Base-by-base conservation (phyloP, 2,797 vertebrate genomes). In the Hephaestus fuliginosus region DNA sequence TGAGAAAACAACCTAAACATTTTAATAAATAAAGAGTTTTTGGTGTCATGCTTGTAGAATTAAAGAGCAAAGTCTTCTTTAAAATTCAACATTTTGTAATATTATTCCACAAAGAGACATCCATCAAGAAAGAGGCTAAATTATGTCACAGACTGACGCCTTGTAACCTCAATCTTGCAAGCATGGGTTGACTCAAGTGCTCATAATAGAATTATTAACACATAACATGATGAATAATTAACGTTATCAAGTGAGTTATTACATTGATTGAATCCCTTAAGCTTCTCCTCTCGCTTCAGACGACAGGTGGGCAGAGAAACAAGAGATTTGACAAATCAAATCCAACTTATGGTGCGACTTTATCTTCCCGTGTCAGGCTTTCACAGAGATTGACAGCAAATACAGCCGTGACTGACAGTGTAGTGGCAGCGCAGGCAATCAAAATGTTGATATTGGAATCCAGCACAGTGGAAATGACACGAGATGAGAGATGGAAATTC, bases 371-470 rank as follows among this genome's bases (percentile, higher is more conserved):
- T 57, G 70, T 80, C 72, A 46, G 22, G 48, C 65, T 66, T 67
- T 75, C 33, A 44, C 65, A 25, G 48, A 58, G 74, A 78, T 0
- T 68, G 76, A 81, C 84, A 73, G 75, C 51, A 53, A 56, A 74
- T 18, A 41, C 33, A 52, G 49, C 43, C 7, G 14, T 79, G 82
- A 80, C 63, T 83, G 85, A 83, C 81, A 73, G 53, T n/a, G 56
- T 4, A 48, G 65, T 30, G 64, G 51, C 75, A 58, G 53, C 1
- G 62, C 53, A 70, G 57, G 85, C 77, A 86, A 79, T 87, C 81
- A 77, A 51, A 87, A 80, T 83, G 76, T 85, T 80, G 77, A 84
- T 81, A 82, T 68, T 80, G 57, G 73, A 82, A 72, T 82, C 65
- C 51, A 68, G 70, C 48, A 41, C 58, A 43, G 74, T 72, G 74